These are phyloP conservation scores for Synodontis membranacea DNA, from an alignment of 2,113 vertebrate species.

Conservation along the genomic window DNA sequence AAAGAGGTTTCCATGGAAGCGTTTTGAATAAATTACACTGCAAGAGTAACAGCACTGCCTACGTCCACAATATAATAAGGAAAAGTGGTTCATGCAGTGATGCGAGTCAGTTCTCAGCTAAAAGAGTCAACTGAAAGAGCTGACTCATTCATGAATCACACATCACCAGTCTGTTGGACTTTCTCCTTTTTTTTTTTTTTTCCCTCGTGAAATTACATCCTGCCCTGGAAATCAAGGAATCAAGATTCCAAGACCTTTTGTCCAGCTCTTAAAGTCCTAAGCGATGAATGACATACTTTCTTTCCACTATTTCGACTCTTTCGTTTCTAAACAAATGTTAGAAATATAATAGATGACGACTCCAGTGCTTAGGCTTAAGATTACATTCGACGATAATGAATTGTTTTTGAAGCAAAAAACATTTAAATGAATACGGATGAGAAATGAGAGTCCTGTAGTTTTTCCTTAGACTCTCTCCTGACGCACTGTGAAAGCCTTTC, in stretches of 20 bases:
- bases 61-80: background rate
- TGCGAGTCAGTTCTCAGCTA: background rate
- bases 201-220: background rate
- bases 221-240: background rate
- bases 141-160: background rate
- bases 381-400: background rate
- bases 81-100: background rate
- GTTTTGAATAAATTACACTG: conserved; percentile 18
- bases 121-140: background rate
- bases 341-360: background rate
- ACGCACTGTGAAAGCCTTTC: background rate
- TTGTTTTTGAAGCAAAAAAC: background rate
- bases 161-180: background rate
- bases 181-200: background rate
- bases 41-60: background rate
- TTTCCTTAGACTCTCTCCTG: background rate
- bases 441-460: background rate
- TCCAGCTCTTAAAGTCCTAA: background rate
- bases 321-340: background rate
- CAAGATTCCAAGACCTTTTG: background rate
- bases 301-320: background rate
- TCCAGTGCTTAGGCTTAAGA: background rate
- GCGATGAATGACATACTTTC: background rate
- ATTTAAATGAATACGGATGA: background rate
- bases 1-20: conserved; percentile 5